These are phyloP conservation scores for Sylvia borin DNA, from an alignment of 2,797 vertebrate species.

Conservation along the genomic window DNA sequence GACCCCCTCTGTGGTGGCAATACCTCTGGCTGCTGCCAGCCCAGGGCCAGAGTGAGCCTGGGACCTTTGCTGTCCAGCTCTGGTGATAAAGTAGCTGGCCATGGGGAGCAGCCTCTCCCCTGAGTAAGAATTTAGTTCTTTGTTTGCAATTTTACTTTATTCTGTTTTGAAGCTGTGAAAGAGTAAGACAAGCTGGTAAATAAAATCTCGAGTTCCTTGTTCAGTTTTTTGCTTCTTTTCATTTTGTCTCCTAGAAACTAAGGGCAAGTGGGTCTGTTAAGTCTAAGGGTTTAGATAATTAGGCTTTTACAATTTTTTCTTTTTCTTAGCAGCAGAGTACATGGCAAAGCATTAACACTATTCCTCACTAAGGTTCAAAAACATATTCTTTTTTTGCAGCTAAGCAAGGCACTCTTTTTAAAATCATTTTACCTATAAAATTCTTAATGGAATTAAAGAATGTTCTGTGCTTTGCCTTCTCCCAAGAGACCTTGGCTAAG, in stretches of 20 bases:
- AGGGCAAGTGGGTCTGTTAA: not conserved
- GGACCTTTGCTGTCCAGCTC: not conserved
- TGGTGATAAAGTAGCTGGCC: not conserved
- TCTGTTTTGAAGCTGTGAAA: not conserved
- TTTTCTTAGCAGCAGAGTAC: not conserved
- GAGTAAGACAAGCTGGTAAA: not conserved
- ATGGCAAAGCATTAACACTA: not conserved
- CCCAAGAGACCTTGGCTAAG: not conserved
- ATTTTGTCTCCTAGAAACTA: not conserved
- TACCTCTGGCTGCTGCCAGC: not conserved
- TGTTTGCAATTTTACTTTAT: not conserved
- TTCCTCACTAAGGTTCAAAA: not conserved
- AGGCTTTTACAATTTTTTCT: not conserved
- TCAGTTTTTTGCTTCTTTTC: not conserved
- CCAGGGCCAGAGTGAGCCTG: fast-evolving
- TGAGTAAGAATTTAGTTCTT: not conserved
- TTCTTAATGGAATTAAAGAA: not conserved
- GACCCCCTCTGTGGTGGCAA: not conserved
- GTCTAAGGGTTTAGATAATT: not conserved
- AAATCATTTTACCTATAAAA: not conserved
- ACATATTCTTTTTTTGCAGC: not conserved
- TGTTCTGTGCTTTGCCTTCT: not conserved
- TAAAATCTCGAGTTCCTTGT: not conserved
- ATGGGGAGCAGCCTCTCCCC: not conserved
- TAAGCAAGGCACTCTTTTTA: not conserved